Evolutionary conservation across 1,140 invertebrate genomes (phyloP), one percentile per base, ranked within the genome.

Genomic region (Bathynomus jamesi): DNA sequence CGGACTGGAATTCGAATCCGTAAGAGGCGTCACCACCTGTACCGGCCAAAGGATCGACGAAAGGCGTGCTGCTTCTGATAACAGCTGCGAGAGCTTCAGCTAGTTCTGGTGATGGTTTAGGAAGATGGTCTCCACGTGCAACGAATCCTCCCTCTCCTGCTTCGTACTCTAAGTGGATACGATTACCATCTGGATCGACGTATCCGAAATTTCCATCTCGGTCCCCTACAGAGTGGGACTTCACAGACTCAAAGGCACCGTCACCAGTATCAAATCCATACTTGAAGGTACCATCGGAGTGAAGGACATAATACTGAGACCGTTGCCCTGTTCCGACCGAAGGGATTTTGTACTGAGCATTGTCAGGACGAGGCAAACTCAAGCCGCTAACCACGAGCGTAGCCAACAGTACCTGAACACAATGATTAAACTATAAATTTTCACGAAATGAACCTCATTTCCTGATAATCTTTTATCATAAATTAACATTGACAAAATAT

Each of bases 1-100:
- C 74, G 0, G 74, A 76, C 25, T 66, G 71, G 69, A 78, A 80
- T 8, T 69, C 40, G 70, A 80, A 80, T 61, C 72, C 76, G 46
- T 78, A 78, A 3, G 77, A 78, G 31, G 71, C 68, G 61, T 78
- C 77, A 25, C 72, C 68, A 31, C 71, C 67, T 13, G 75, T 25
- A 28, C 61, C 65, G 29, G 69, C 68, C 11, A 74, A 67, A 28
- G 73, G 76, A 61, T 77, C 73, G 7, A 60, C 28, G 66, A 72
- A 76, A 31, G 74, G 67, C 7, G 32, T 40, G 17, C 7, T 7
- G 32, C 7, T 40, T 7, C 32, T 7, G 32, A 17, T 8, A 17
- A 17, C 32, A 8, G 7, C 32, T 40, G 7, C 32, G 32, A 40
- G n/a, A 40, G 32, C 32, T 40, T 40, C 17, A 8, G 32, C 17